Conservation (phyloP, 2,113 vertebrate genomes). For the Calidris pugnax region DNA sequence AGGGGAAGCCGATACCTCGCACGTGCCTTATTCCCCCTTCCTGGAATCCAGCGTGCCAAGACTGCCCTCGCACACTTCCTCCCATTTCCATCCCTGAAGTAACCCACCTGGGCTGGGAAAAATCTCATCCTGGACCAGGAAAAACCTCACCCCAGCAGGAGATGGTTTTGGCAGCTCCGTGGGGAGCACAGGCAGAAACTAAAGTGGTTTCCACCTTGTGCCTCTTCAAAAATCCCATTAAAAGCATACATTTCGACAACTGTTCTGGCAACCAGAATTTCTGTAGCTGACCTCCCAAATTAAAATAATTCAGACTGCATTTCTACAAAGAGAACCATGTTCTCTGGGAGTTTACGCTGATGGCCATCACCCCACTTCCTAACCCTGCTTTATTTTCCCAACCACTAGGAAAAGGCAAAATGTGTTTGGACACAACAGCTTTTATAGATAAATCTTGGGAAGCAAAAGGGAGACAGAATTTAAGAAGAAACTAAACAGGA, state of each 20-base stretch:
- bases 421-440: not conserved
- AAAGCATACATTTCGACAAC: not conserved
- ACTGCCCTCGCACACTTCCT: not conserved
- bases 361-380: not conserved
- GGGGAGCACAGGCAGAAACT: rapidly evolving
- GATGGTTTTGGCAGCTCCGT: not conserved
- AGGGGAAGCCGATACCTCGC: not conserved
- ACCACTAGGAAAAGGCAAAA: not conserved
- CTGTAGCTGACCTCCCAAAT: not conserved
- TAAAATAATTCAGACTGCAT: not conserved
- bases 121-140: not conserved
- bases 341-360: not conserved
- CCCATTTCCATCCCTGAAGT: not conserved
- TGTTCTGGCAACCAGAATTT: not conserved
- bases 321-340: not conserved
- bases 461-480: not conserved
- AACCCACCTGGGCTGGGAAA: not conserved
- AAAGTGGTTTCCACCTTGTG: rapidly evolving
- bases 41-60: not conserved
- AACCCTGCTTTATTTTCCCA: not conserved
- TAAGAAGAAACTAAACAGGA: not conserved
- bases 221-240: not conserved
- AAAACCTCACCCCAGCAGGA: not conserved
- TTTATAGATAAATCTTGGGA: not conserved
- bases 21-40: not conserved